phyloP scores from a whole-genome alignment of 2,888 invertebrate species.

The Cheilosia grossa region DNA sequence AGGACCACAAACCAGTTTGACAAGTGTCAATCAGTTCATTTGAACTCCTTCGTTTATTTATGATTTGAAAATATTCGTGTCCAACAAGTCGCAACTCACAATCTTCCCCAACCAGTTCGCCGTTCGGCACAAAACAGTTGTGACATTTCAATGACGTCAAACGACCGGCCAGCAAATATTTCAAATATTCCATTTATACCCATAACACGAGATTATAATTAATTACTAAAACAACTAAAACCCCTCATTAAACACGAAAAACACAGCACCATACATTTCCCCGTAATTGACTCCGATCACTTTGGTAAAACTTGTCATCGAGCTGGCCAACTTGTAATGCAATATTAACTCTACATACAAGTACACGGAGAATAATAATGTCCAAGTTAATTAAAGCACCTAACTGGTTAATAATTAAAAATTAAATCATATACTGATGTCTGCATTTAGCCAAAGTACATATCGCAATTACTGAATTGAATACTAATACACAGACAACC shows the following conservation, averaged over 20 bases:
- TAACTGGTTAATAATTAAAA: conserved; percentile 64
- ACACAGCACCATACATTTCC: conserved; percentile 31
- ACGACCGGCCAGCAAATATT: conserved; percentile 1
- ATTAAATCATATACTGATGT: conserved; percentile 52
- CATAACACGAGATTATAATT: conserved; percentile 46
- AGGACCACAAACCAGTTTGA: neutral
- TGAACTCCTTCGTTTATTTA: neutral
- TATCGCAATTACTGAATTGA: conserved; percentile 31
- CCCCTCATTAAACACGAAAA: conserved; percentile 34
- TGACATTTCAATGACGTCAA: conserved; percentile 14
- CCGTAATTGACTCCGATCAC: conserved; percentile 44
- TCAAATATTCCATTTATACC: conserved; percentile 28
- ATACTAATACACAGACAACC: conserved; percentile 12
- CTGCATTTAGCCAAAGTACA: conserved; percentile 51
- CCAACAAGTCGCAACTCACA: neutral
- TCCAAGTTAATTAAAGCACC: conserved; percentile 47
- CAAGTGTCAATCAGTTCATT: neutral
- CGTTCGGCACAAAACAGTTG: neutral
- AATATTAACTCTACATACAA: neutral
- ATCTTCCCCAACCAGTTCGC: conserved; percentile 7
- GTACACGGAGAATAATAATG: conserved; percentile 7
- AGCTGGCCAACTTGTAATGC: conserved; percentile 16
- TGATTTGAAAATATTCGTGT: neutral
- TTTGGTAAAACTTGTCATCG: conserved; percentile 28
- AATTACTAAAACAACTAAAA: conserved; percentile 44